Evolutionary conservation across 1,140 invertebrate species (phyloP).

Genomic region (Batillaria attramentaria): DNA sequence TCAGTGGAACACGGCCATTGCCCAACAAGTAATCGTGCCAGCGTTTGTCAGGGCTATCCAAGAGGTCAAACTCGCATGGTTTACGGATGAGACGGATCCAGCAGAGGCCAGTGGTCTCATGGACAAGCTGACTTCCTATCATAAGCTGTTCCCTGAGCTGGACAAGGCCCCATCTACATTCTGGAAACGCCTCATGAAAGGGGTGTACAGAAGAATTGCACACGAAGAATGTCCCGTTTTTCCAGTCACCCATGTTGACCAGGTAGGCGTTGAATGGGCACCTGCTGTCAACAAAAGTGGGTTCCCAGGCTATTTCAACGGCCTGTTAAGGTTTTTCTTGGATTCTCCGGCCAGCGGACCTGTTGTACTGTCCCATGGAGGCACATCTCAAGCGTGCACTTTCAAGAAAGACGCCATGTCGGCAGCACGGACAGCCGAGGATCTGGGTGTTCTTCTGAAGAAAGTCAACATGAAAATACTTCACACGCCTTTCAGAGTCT

Average conservation of each 20-base stretch:
- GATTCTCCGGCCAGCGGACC: neutral
- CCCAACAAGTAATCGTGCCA: slow-evolving; percentile 51
- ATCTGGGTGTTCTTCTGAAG: neutral
- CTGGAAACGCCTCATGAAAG: slow-evolving; percentile 28
- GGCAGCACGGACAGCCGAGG: neutral
- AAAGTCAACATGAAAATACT: neutral
- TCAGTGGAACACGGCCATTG: slow-evolving; percentile 57
- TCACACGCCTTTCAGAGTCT: neutral
- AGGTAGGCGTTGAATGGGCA: neutral
- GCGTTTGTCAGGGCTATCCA: slow-evolving; percentile 41
- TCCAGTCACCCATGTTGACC: neutral
- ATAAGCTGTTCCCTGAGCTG: slow-evolving; percentile 37
- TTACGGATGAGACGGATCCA: neutral
- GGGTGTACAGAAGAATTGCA: slow-evolving; percentile 11
- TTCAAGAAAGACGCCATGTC: neutral
- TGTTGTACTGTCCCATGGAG: neutral
- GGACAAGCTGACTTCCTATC: slow-evolving; percentile 7
- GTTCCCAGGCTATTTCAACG: neutral
- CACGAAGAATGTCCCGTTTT: neutral
- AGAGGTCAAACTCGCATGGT: slow-evolving; percentile 19
- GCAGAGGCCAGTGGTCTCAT: neutral
- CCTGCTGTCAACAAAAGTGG: neutral
- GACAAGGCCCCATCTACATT: slow-evolving; percentile 12
- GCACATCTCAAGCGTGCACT: neutral
- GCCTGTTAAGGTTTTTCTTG: neutral